phyloP scores from a whole-genome alignment of 2,113 vertebrate genomes.

The Epinephelus moara region DNA sequence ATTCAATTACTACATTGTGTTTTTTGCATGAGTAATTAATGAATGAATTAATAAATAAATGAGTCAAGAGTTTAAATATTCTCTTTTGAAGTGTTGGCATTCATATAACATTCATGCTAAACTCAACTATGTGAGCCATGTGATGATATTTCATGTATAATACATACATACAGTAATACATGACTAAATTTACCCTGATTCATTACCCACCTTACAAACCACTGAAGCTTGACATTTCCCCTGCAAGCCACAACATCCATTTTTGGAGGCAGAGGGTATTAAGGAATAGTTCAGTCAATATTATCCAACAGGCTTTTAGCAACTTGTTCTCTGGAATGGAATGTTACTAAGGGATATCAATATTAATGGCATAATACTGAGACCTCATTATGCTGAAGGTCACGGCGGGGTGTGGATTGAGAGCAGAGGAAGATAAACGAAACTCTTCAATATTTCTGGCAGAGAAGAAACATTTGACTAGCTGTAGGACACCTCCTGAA shows the following conservation, averaged over 20 bases:
- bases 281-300: slow-evolving; percentile 52
- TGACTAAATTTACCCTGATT: slow-evolving; percentile 4
- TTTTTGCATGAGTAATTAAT: neutral
- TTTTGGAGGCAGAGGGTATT: slow-evolving; percentile 31
- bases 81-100: slow-evolving; percentile 8
- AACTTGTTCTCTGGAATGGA: slow-evolving; percentile 41
- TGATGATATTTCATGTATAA: slow-evolving; percentile 19
- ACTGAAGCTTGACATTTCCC: slow-evolving; percentile 20
- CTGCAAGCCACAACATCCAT: slow-evolving; percentile 16
- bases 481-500: slow-evolving; percentile 47
- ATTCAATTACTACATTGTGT: neutral
- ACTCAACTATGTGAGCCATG: neutral
- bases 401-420: slow-evolving; percentile 50
- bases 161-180: slow-evolving; percentile 10
- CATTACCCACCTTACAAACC: slow-evolving; percentile 2
- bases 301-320: slow-evolving; percentile 44
- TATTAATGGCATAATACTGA: slow-evolving; percentile 76
- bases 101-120: slow-evolving; percentile 12
- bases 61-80: neutral
- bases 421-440: slow-evolving; percentile 56
- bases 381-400: slow-evolving; percentile 80
- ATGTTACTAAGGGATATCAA: slow-evolving; percentile 66
- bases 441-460: slow-evolving; percentile 61
- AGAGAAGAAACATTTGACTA: slow-evolving; percentile 48
- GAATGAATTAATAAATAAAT: slow-evolving; percentile 14